Percentiles rank a stretch among this genome's conserved stretches.
These are phyloP conservation scores for Bombus picipes DNA, from an alignment of 1,140 invertebrate species.

Conservation along the genomic window DNA sequence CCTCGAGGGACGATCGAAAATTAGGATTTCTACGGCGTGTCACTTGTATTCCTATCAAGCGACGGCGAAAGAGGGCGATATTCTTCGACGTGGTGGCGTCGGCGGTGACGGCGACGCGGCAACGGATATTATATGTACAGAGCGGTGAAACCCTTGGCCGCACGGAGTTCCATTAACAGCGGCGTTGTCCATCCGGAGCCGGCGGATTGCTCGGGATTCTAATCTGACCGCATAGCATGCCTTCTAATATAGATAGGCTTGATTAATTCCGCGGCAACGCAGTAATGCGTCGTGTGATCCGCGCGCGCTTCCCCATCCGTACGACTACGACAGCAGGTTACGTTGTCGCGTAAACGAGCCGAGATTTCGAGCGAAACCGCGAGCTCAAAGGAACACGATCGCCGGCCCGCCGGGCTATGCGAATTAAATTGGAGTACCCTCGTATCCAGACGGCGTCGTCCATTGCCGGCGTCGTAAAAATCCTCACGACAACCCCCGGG, in stretches of 20 bases:
- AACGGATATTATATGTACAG: slow-evolving; percentile 13
- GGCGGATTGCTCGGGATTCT: slow-evolving; percentile 73
- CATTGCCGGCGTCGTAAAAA: slow-evolving; percentile 36
- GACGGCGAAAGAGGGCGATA: neutral
- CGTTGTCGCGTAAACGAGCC: slow-evolving; percentile 36
- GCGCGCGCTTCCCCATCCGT: slow-evolving; percentile 65
- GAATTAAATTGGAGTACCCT: slow-evolving; percentile 59
- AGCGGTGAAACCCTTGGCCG: slow-evolving; percentile 27
- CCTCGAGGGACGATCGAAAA: neutral
- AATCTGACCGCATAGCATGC: slow-evolving; percentile 76
- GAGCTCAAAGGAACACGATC: neutral
- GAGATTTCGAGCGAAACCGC: neutral
- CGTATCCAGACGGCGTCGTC: slow-evolving; percentile 21
- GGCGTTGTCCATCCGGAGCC: slow-evolving; percentile 62
- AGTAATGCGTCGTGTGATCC: slow-evolving; percentile 67
- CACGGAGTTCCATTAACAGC: slow-evolving; percentile 72
- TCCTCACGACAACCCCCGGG: slow-evolving; percentile 23
- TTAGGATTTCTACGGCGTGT: neutral
- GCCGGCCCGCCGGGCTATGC: slow-evolving; percentile 28
- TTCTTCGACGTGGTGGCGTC: slow-evolving; percentile 7
- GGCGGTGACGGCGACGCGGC: neutral
- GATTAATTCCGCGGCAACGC: slow-evolving; percentile 76
- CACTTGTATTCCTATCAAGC: neutral
- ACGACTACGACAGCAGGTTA: slow-evolving; percentile 57
- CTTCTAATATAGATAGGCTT: slow-evolving; percentile 78